A percentile compares a stretch with the other conserved stretches of the same genome.
These are phyloP conservation scores for Callipepla californica DNA, from an alignment of 2,113 vertebrate genomes.

Conservation along the genomic window DNA sequence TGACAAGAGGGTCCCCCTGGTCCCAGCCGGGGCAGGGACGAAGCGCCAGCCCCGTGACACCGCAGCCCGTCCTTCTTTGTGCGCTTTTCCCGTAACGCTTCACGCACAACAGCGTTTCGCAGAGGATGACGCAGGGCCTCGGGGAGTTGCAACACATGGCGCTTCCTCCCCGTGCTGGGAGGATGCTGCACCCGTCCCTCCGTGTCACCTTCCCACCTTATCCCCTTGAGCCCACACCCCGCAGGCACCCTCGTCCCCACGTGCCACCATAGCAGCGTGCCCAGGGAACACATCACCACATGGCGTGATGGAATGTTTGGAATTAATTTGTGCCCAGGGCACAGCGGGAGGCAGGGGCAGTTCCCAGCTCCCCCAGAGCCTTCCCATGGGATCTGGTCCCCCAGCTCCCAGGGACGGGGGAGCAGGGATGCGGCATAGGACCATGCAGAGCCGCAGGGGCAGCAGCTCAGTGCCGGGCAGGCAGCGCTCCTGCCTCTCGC, in stretches of 20 bases:
- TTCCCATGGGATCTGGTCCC: neutral
- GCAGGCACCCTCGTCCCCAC: neutral
- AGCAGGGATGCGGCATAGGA: neutral
- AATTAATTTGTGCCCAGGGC: neutral
- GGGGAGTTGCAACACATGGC: conserved; percentile 49
- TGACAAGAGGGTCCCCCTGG: neutral
- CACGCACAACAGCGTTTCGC: neutral
- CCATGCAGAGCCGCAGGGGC: neutral
- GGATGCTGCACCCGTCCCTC: neutral
- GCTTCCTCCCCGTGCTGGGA: neutral
- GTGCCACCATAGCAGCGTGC: neutral
- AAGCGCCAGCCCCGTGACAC: neutral
- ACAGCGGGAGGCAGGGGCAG: fast-evolving
- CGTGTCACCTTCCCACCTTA: neutral
- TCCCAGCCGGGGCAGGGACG: neutral
- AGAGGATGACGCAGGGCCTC: conserved; percentile 52
- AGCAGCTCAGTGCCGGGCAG: fast-evolving
- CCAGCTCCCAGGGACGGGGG: neutral
- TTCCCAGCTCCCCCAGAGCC: neutral
- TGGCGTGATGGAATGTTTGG: neutral
- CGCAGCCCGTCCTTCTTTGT: neutral
- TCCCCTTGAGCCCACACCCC: too few relatives aligned
- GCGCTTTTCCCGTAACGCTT: neutral
- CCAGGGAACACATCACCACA: neutral
- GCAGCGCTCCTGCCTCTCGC: conserved; percentile 1